A percentile compares a stretch with the other conserved stretches of the same genome.
Conservation (phyloP, 2,797 vertebrate genomes). For the Clarias platycephalus region DNA sequence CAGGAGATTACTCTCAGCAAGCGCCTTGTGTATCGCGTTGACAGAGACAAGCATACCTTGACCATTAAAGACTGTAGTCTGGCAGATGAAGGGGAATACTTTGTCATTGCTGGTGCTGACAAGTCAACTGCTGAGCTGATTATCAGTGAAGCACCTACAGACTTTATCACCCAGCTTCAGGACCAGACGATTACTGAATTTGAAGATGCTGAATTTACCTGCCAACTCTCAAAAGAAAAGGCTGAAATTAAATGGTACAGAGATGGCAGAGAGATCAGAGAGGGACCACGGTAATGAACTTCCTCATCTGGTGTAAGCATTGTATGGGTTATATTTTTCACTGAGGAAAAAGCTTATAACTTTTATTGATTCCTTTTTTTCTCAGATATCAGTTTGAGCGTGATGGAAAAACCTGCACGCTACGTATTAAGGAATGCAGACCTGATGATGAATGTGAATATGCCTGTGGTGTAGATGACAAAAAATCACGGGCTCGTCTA, state of each 20-base stretch:
- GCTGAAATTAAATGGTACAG: conserved; percentile 94
- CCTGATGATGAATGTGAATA: conserved; percentile 97
- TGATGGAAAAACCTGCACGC: conserved; percentile 85
- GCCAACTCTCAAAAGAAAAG: conserved; percentile 93
- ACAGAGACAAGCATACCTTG: conserved; percentile 92
- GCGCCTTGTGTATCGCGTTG: conserved; percentile 84
- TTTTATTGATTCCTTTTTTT: conserved; percentile 32
- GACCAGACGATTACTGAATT: conserved; percentile 97
- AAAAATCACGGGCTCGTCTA: conserved; percentile 88
- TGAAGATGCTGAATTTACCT: conserved; percentile 90
- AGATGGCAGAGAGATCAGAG: conserved; percentile 93
- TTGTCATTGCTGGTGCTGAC: conserved; percentile 83
- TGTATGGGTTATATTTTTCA: neutral
- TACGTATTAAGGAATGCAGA: conserved; percentile 92
- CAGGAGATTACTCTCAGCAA: conserved; percentile 85
- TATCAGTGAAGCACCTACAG: conserved; percentile 93
- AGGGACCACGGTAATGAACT: conserved; percentile 86
- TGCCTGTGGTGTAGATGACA: conserved; percentile 94
- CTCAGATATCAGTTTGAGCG: conserved; percentile 87
- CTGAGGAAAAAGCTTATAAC: neutral
- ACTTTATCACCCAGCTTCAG: conserved; percentile 85
- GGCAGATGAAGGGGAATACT: conserved; percentile 93
- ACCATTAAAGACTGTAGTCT: conserved; percentile 92
- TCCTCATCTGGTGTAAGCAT: neutral
- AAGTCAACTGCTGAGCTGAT: conserved; percentile 91